Conservation (phyloP, 2,888 invertebrate species). For the Chydorus sphaericus region DNA sequence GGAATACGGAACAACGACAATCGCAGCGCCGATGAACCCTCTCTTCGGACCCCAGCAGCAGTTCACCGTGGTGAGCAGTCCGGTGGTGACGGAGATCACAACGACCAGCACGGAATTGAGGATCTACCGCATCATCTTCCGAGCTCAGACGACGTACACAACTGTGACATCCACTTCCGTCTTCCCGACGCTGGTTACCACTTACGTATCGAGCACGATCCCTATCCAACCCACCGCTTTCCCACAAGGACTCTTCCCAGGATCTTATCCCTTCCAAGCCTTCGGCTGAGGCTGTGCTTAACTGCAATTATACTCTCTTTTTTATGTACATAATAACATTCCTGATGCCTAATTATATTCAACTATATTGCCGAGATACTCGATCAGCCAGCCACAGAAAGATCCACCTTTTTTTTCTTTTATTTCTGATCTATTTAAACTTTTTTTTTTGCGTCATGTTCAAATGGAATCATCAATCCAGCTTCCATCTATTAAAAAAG, state of each 20-base stretch:
- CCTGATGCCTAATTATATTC: not conserved
- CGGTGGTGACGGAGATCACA: conserved; percentile 61
- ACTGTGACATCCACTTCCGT: conserved; percentile 70
- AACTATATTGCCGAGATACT: not conserved
- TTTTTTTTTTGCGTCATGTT: not conserved
- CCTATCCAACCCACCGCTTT: conserved; percentile 48
- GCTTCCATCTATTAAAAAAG: not conserved
- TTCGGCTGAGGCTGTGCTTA: not conserved
- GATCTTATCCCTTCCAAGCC: conserved; percentile 10
- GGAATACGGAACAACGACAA: conserved; percentile 53
- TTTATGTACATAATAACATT: not conserved
- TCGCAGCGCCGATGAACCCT: conserved; percentile 38
- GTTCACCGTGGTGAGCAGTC: conserved; percentile 60
- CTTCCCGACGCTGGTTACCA: conserved; percentile 67
- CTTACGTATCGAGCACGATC: conserved; percentile 64
- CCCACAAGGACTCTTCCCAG: conserved; percentile 12
- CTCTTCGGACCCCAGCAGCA: conserved; percentile 31
- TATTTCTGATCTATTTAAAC: not conserved
- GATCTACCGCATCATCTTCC: conserved; percentile 69
- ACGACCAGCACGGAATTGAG: conserved; percentile 66
- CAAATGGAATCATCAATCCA: too few species aligned
- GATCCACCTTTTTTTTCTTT: not conserved
- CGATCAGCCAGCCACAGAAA: not conserved
- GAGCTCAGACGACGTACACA: conserved; percentile 78
- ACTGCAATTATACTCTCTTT: not conserved